Evolutionary conservation across 37 sponge, comb jelly and placozoan genomes (phyloP).

Genomic region (Halisarca cf. caerulea): DNA sequence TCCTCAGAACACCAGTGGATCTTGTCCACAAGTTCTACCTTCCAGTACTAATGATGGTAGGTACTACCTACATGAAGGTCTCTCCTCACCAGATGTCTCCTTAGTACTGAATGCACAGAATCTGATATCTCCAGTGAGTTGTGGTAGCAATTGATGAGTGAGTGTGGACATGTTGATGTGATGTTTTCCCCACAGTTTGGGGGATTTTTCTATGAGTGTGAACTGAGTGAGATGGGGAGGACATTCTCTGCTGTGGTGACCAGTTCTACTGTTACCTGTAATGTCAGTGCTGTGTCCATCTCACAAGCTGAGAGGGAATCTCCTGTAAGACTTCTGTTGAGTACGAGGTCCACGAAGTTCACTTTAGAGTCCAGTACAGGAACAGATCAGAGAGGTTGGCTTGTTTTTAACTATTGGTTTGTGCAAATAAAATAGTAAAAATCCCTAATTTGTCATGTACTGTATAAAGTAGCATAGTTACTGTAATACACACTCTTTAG

Average conservation of each 20-base stretch:
- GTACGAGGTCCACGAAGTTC: background rate
- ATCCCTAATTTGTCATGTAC: too few species aligned
- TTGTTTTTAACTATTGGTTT: too few species aligned
- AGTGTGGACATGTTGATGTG: too few species aligned
- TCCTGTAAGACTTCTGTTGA: background rate
- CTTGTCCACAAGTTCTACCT: constrained; percentile 9
- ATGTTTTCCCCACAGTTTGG: too few species aligned
- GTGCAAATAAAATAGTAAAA: too few species aligned
- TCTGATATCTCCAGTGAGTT: constrained; percentile 15
- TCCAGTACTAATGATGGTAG: background rate
- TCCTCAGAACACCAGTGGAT: background rate
- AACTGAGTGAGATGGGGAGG: too few species aligned
- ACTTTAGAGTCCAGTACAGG: background rate
- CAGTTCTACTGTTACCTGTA: background rate
- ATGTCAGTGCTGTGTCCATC: background rate
- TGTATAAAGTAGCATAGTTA: too few species aligned
- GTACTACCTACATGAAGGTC: constrained; percentile 33
- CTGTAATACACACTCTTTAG: too few species aligned
- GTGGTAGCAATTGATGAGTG: too few species aligned
- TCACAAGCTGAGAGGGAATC: background rate
- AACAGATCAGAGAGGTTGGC: background rate
- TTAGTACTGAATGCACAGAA: constrained; percentile 8
- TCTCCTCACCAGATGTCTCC: constrained; percentile 4
- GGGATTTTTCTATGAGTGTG: background rate
- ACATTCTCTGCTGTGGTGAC: background rate